Base-by-base conservation (phyloP, 1,140 invertebrate genomes). In the Paracyclopina nana region DNA sequence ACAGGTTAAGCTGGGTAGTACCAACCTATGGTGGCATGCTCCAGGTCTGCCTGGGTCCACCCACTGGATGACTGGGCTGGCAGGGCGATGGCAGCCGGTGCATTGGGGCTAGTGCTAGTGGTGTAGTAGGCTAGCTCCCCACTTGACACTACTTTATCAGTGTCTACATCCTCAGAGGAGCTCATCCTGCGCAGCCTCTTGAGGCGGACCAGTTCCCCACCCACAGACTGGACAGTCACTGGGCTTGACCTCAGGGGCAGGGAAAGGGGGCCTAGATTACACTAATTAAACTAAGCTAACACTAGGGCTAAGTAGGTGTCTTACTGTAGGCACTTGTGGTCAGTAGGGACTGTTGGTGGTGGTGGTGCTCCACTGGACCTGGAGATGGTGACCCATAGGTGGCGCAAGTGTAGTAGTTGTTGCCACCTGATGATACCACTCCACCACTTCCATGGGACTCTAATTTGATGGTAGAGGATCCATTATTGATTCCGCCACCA, bases 41-140 rank as follows among this genome's bases (percentile, higher is more conserved):
- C 45, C 20, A 48, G 45, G 27, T 48, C 45, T 8, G 45, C 16
- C 30, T 48, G 45, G 16, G 45, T 16, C 45, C 45, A 48, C n/a
- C n/a, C n/a, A n/a, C n/a, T n/a, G 8, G 45, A 28, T 16, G 20
- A 16, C 1, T 26, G 28, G 3, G 45, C 12, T 30, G 45, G 20
- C 6, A 48, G 28, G n/a, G 22, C 30, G 26, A 48, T 48, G 4
- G 45, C 16, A 4, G 26, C 4, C 8, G 45, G 25, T 25, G 24
- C 45, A 48, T 20, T 38, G 4, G 34, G 14, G 34, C 34, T 20
- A 20, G 34, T 38, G n/a, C 45, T 48, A 4, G 27, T 48, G 3
- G 22, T 27, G 25, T 48, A 48, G 28, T 48, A 48, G 4, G 45
- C 45, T 20, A 38, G 20, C 14, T 38, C 34, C 9, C n/a, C 14